phyloP scores from a whole-genome alignment of 2,888 invertebrate genomes.

The Blastobasis lacticolella region DNA sequence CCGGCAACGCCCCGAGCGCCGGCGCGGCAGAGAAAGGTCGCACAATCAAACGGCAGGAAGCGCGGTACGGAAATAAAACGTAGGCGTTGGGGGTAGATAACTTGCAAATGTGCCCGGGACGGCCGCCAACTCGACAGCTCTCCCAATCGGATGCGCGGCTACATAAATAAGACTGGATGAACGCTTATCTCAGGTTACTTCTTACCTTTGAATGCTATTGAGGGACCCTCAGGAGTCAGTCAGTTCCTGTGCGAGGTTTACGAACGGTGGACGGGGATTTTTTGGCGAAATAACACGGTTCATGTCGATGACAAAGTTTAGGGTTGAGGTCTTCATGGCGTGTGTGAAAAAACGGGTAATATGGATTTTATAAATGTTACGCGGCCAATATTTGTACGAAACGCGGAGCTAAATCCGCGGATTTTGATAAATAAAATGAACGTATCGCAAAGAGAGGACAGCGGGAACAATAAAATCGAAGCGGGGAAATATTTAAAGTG shows the following conservation, averaged over 20 bases:
- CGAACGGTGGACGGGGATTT: too few species aligned
- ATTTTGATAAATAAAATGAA: slow-evolving; percentile 59
- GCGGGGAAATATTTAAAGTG: slow-evolving; percentile 51
- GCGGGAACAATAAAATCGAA: slow-evolving; percentile 63
- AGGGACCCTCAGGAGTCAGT: slow-evolving; percentile 6
- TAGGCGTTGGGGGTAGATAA: slow-evolving; percentile 65
- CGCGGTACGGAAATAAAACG: slow-evolving; percentile 62
- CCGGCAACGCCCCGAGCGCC: too few species aligned
- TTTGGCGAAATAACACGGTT: too few species aligned
- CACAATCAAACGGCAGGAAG: slow-evolving; percentile 50
- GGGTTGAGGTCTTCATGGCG: too few species aligned
- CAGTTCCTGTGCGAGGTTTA: slow-evolving; percentile 5
- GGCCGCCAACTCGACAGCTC: neutral
- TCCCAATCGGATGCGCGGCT: too few species aligned
- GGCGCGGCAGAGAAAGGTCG: slow-evolving; percentile 21
- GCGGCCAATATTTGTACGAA: too few species aligned
- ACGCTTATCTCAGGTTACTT: too few species aligned
- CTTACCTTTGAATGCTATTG: too few species aligned
- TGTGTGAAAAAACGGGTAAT: too few species aligned
- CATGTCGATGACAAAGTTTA: too few species aligned
- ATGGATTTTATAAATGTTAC: too few species aligned
- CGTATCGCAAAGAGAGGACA: slow-evolving; percentile 55
- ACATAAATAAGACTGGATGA: too few species aligned
- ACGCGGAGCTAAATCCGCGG: slow-evolving; percentile 36
- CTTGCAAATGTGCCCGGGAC: slow-evolving; percentile 45